Evolutionary conservation across 2,888 invertebrate genomes (phyloP), one percentile per base, ranked within the genome.

Genomic region (Plebejus anna): DNA sequence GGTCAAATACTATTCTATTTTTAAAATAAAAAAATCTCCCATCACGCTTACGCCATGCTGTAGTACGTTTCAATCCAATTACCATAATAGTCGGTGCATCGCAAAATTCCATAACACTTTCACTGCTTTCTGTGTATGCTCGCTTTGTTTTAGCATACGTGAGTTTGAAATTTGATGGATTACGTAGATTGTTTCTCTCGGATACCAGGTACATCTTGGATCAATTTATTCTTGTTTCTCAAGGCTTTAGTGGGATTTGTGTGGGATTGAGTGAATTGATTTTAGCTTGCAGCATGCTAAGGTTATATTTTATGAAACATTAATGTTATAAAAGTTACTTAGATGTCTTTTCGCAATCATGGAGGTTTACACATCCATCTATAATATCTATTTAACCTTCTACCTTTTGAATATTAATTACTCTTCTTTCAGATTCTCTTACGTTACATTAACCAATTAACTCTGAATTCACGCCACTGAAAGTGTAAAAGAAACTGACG

Each of bases 71-170:
- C 88, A 90, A 87, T 90, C 90, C 86, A 89, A 87, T 90, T 90
- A 85, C 86, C 82, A 83, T 88, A 86, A 87, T 86, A 83, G 79
- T 72, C 75, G 79, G 86, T 87, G 87, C 88, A 88, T 89, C 89
- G 87, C 87, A 80, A 85, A 88, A 87, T 89, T 87, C 90, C 85
- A 88, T 88, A 86, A 82, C 85, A 90, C 91, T 91, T 91, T 91
- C 91, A 89, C 91, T 86, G 77, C 61, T 80, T 77, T 79, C 80
- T 83, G 81, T 84, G 82, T 86, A 83, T 85, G 79, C 73, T 70
- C 51, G 77, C 85, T 86, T 88, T 86, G 87, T 72, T 47, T 42
- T 73, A 55, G 72, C 28, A 55, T 89, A 89, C 87, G 83, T 88
- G 83, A 84, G 82, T 82, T 85, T 72, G 16, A 70, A 73, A 32